phyloP scores from a whole-genome alignment of 2,888 invertebrate species.

The Drosophila yooni region DNA sequence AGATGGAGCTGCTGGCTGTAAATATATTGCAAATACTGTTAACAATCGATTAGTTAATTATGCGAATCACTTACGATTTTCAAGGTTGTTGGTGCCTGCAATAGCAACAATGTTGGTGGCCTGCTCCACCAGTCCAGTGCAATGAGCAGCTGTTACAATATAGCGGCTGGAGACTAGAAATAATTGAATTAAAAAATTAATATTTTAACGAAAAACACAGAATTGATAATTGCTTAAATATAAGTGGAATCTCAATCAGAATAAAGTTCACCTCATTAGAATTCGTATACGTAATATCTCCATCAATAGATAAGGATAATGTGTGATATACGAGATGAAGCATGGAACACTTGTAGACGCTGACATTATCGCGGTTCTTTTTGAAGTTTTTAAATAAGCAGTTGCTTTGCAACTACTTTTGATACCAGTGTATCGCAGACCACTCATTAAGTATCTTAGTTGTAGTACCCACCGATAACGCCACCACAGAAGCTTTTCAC shows the following conservation, averaged over 20 bases:
- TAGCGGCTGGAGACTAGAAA: slow-evolving; percentile 81
- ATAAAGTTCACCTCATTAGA: not conserved
- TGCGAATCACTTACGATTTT: slow-evolving; percentile 79
- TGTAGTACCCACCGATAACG: slow-evolving; percentile 83
- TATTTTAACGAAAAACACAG: not conserved
- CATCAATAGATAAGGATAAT: not conserved
- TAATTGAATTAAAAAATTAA: not conserved
- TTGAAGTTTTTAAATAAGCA: not conserved
- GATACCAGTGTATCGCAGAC: not conserved
- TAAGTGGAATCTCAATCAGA: not conserved
- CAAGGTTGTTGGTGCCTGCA: slow-evolving; percentile 86
- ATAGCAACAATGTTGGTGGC: slow-evolving; percentile 80
- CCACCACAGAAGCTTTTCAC: slow-evolving; percentile 85
- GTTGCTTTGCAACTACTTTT: not conserved
- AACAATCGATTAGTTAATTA: not conserved
- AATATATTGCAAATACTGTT: not conserved
- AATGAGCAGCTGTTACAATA: slow-evolving; percentile 86
- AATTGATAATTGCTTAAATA: not conserved
- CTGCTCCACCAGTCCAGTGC: slow-evolving; percentile 58
- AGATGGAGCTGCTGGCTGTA: slow-evolving; percentile 59
- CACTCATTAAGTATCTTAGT: not conserved
- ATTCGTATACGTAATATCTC: not conserved
- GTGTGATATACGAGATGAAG: not conserved
- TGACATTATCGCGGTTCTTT: not conserved
- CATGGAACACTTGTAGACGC: not conserved